A percentile compares a stretch with the other conserved stretches of the same genome.
Evolutionary conservation across 1,140 invertebrate genomes (phyloP).

Genomic region (Chionoecetes opilio): DNA sequence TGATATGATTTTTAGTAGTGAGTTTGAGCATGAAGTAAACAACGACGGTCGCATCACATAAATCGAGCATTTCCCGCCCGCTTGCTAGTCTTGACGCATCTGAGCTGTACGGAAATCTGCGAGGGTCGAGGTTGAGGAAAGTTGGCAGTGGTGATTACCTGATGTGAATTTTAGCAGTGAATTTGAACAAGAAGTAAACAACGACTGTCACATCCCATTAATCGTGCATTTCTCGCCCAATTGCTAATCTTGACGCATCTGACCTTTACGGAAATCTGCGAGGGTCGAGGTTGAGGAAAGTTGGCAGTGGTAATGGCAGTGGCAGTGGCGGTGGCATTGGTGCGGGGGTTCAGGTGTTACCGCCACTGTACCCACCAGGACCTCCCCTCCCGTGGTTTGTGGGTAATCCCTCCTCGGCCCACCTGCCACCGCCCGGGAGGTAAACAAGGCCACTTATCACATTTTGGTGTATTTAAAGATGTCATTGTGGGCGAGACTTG

Average conservation of each 20-base stretch:
- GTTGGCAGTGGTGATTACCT: not conserved
- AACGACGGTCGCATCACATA: too few relatives aligned
- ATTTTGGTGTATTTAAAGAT: not conserved
- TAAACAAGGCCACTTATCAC: slow-evolving; percentile 13
- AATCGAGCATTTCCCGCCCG: not conserved
- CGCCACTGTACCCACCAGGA: not conserved
- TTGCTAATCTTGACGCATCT: not conserved
- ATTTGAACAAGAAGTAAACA: too few relatives aligned
- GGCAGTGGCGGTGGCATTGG: not conserved
- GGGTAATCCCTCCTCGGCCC: not conserved
- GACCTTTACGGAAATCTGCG: slow-evolving; percentile 13
- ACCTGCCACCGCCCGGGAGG: not conserved
- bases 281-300: not conserved
- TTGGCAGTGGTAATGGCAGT: not conserved
- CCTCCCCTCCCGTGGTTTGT: not conserved
- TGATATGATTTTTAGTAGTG: too few relatives aligned
- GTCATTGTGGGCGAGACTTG: not conserved
- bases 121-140: not conserved
- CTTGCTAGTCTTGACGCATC: not conserved
- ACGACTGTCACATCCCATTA: too few relatives aligned
- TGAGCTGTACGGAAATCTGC: not conserved
- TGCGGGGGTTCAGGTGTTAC: not conserved
- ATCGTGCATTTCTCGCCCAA: not conserved
- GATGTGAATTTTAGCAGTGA: too few relatives aligned
- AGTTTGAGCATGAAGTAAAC: too few relatives aligned